phyloP scores from a whole-genome alignment of 2,888 invertebrate genomes.

The Pardosa pseudoannulata region DNA sequence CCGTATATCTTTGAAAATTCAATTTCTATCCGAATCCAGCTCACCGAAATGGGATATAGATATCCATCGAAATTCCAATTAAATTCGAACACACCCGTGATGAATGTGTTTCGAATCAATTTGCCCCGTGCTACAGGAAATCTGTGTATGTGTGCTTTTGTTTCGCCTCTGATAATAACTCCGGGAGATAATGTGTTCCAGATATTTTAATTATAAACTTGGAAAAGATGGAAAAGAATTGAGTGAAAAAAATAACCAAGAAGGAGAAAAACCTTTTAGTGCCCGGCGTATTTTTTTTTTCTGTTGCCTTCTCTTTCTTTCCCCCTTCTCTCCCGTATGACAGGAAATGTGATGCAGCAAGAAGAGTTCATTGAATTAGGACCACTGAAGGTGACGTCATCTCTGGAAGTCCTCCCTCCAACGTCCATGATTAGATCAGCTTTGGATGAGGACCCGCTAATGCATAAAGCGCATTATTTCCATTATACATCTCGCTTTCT shows the following conservation, averaged over 20 bases:
- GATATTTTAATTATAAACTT: constrained; percentile 15
- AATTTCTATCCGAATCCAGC: not conserved
- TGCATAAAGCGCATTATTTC: constrained; percentile 57
- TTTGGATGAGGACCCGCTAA: constrained; percentile 34
- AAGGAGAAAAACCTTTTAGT: constrained; percentile 24
- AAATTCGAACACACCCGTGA: not conserved
- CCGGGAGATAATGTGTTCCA: constrained; percentile 3
- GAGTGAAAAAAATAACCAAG: not conserved
- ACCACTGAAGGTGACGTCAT: constrained; percentile 45
- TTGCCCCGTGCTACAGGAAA: not conserved
- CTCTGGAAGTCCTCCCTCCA: constrained; percentile 20
- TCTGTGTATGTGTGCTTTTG: too few species aligned
- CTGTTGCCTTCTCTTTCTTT: not conserved
- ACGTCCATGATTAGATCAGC: constrained; percentile 49
- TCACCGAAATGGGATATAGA: not conserved
- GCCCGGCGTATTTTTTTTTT: not conserved
- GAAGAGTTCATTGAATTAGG: constrained; percentile 52
- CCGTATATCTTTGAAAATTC: not conserved
- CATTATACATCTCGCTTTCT: constrained; percentile 33
- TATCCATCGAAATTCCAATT: constrained; percentile 17
- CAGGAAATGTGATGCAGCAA: not conserved
- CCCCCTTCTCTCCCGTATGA: not conserved
- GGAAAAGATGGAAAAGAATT: not conserved
- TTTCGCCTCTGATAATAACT: not conserved
- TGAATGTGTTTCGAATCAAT: constrained; percentile 11